A percentile compares a stretch with the other conserved stretches of the same genome.
These are phyloP conservation scores for Nothura maculosa DNA, from an alignment of 2,797 vertebrate species.

Conservation along the genomic window DNA sequence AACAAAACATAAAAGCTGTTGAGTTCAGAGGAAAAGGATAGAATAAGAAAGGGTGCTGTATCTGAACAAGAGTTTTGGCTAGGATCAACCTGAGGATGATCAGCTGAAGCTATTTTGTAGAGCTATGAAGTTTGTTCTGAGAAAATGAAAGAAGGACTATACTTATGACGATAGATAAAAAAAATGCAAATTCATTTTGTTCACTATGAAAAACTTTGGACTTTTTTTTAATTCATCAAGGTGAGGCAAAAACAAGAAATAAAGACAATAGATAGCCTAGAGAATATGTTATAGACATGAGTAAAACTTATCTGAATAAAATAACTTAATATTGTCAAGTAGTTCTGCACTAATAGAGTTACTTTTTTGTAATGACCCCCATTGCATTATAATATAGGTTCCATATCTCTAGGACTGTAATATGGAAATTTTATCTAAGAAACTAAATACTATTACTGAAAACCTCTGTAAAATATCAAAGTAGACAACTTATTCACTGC, in stretches of 20 bases:
- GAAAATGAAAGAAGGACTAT: background rate
- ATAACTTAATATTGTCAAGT: background rate
- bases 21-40: background rate
- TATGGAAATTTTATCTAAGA: background rate
- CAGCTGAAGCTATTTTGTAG: background rate
- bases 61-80: background rate
- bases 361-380: background rate
- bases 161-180: background rate
- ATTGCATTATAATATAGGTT: background rate
- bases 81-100: background rate
- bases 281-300: background rate
- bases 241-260: background rate
- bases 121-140: background rate
- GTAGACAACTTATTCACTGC: fast-evolving
- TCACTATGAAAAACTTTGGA: background rate
- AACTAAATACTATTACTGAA: background rate
- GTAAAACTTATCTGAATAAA: background rate
- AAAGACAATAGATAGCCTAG: background rate
- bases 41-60: background rate
- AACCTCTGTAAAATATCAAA: background rate
- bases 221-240: background rate
- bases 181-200: background rate
- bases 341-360: background rate
- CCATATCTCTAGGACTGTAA: background rate
- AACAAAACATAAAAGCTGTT: background rate